A percentile compares a stretch with the other conserved stretches of the same genome.
These are phyloP conservation scores for Gobionotothen gibberifrons DNA, from an alignment of 2,797 vertebrate species.

Conservation along the genomic window DNA sequence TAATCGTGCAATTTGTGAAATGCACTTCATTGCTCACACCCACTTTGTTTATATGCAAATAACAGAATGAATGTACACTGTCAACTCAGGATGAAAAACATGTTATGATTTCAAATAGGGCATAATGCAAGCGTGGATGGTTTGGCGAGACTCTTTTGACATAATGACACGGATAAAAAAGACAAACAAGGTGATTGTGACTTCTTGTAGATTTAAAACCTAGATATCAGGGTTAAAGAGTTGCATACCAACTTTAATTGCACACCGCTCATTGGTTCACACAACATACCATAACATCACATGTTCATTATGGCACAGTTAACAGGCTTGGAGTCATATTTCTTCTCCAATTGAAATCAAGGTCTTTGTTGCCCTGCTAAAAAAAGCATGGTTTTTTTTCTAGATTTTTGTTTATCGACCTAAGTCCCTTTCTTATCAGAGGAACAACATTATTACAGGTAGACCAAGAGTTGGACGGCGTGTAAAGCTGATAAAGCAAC, in stretches of 20 bases:
- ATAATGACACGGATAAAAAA: background rate
- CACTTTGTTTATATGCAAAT: background rate
- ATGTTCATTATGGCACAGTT: slow-evolving; percentile 9
- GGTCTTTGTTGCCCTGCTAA: slow-evolving; percentile 13
- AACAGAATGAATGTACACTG: background rate
- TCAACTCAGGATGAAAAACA: background rate
- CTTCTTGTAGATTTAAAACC: background rate
- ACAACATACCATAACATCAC: slow-evolving; percentile 15
- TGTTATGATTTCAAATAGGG: background rate
- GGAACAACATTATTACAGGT: background rate
- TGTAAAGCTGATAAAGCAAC: too few relatives aligned
- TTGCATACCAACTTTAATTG: slow-evolving; percentile 26
- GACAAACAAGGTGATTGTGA: slow-evolving; percentile 20
- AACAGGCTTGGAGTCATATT: slow-evolving; percentile 29
- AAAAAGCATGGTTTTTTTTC: background rate
- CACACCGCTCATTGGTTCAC: slow-evolving; percentile 41
- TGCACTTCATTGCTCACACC: background rate
- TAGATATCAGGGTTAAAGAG: background rate
- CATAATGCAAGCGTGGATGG: slow-evolving; percentile 15
- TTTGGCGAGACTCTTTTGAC: background rate
- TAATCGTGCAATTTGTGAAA: background rate
- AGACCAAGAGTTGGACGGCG: background rate
- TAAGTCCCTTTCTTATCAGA: slow-evolving; percentile 23
- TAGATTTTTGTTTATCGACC: background rate
- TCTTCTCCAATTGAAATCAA: slow-evolving; percentile 8